phyloP scores from a whole-genome alignment of 2,797 vertebrate genomes.

The Notoglanidium macrostoma region DNA sequence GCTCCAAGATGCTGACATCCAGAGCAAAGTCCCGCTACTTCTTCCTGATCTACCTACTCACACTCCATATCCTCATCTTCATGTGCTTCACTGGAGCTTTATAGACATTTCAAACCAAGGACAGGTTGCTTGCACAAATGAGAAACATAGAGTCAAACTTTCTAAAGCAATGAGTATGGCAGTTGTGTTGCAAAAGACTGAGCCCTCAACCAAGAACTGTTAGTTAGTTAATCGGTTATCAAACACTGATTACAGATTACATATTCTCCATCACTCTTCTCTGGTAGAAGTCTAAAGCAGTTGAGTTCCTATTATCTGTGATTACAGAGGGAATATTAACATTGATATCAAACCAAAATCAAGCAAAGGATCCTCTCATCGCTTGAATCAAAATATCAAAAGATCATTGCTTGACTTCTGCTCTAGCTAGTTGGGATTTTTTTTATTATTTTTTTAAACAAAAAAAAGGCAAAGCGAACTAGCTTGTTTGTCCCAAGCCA shows the following conservation, averaged over 20 bases:
- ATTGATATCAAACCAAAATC: not conserved
- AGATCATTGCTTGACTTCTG: not conserved
- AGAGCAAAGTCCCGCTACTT: conserved; percentile 84
- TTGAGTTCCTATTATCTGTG: not conserved
- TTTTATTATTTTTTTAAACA: not conserved
- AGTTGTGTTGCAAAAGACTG: not conserved
- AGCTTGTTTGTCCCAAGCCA: not conserved
- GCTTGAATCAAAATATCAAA: not conserved
- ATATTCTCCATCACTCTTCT: not conserved
- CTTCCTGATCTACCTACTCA: conserved; percentile 82
- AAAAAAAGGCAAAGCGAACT: not conserved
- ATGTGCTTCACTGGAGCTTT: conserved; percentile 83
- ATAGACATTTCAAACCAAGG: conserved; percentile 59
- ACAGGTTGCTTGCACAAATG: not conserved
- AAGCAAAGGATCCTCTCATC: not conserved
- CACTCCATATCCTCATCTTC: conserved; percentile 78
- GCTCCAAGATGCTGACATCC: conserved; percentile 83
- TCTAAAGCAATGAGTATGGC: not conserved
- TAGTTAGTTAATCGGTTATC: not conserved
- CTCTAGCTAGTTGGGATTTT: not conserved
- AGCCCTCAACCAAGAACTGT: not conserved
- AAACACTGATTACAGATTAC: not conserved
- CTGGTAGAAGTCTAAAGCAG: not conserved
- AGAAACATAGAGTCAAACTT: not conserved
- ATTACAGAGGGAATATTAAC: not conserved